Evolutionary conservation across 2,797 vertebrate genomes (phyloP).

Genomic region (Sardinella longiceps): DNA sequence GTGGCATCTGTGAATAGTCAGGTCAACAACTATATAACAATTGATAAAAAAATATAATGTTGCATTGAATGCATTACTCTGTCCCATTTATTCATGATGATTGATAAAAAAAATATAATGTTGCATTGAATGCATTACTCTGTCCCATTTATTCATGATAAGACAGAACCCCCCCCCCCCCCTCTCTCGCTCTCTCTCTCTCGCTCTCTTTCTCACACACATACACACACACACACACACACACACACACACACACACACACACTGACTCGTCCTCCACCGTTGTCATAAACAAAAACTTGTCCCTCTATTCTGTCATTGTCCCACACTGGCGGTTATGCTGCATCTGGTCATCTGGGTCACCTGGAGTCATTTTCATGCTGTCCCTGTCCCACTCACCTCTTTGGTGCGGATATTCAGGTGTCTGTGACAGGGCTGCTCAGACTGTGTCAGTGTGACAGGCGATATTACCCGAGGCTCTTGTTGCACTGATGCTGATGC

Average conservation of each 20-base stretch:
- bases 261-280: neutral
- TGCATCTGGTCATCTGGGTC: neutral
- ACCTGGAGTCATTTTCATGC: neutral
- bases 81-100: too few species aligned
- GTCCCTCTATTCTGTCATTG: neutral
- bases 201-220: too few species aligned
- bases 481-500: neutral
- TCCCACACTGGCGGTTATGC: neutral
- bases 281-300: neutral
- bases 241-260: neutral
- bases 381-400: neutral
- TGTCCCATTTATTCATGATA: too few species aligned
- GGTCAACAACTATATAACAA: too few species aligned
- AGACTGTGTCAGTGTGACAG: constrained; percentile 15
- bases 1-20: neutral
- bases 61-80: too few species aligned
- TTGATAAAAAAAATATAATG: too few species aligned
- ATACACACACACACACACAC: neutral
- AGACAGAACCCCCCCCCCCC: too few species aligned
- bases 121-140: too few species aligned
- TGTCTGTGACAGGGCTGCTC: neutral
- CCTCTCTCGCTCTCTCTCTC: too few species aligned
- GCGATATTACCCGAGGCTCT: constrained; percentile 5
- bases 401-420: neutral
- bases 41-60: too few species aligned